Conservation (phyloP, 2,888 invertebrate genomes). For the Aelia acuminata region DNA sequence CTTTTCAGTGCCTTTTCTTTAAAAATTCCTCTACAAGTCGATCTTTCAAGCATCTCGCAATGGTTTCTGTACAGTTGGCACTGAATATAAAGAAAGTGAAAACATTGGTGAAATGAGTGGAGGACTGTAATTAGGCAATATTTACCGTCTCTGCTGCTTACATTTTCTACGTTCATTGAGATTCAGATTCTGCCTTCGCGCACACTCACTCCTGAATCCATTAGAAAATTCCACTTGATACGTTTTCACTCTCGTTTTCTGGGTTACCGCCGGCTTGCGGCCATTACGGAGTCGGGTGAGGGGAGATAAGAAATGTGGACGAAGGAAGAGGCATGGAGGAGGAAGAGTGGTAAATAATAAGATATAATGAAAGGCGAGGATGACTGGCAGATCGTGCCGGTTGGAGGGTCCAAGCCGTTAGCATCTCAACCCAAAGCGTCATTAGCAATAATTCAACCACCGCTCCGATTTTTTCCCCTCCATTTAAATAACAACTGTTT, state of each 20-base stretch:
- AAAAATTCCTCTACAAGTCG: background rate
- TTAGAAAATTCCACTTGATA: conserved; percentile 3
- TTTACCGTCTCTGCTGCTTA: background rate
- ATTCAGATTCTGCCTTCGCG: conserved; percentile 16
- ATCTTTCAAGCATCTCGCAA: background rate
- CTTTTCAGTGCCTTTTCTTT: background rate
- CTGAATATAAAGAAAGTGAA: background rate
- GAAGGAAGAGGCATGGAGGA: conserved; percentile 30
- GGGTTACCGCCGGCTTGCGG: background rate
- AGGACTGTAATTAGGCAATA: background rate
- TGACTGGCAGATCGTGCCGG: conserved; percentile 47
- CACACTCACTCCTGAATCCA: conserved; percentile 18
- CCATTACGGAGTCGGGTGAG: background rate
- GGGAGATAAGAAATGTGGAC: conserved; percentile 21
- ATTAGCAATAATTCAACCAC: conserved; percentile 41
- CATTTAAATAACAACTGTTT: conserved; percentile 47
- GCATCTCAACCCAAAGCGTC: conserved; percentile 9
- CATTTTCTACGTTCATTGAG: conserved; percentile 10
- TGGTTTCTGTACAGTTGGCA: background rate
- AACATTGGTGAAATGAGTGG: background rate
- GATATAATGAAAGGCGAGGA: conserved; percentile 13
- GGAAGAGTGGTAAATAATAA: conserved; percentile 48
- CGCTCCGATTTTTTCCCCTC: conserved; percentile 8
- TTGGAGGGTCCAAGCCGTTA: conserved; percentile 40
- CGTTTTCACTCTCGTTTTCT: conserved; percentile 24